Conservation (phyloP, 2,797 vertebrate species). For the Anguilla marmorata region DNA sequence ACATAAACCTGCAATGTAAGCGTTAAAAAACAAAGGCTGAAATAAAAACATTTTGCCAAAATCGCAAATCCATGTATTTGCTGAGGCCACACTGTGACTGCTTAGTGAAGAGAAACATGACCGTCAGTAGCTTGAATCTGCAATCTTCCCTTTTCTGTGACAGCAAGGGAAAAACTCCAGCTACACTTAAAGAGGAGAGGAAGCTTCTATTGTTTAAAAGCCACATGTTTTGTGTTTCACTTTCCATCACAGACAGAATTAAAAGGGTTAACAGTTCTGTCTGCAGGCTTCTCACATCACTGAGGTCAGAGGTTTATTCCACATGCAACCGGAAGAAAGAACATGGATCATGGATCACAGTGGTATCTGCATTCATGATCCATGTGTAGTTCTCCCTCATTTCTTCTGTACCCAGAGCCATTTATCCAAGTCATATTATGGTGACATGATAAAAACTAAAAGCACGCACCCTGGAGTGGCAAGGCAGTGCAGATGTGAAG, state of each 20-base stretch:
- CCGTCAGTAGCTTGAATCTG: not conserved
- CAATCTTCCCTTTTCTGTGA: not conserved
- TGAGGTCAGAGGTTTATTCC: not conserved
- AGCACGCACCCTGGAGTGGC: not conserved
- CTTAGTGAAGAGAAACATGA: not conserved
- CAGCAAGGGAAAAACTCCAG: not conserved
- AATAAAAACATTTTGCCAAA: not conserved
- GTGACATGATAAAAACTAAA: not conserved
- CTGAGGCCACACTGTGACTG: not conserved
- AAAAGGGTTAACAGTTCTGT: not conserved
- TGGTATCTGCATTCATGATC: not conserved
- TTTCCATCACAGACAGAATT: not conserved
- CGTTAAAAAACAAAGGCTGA: too few species aligned
- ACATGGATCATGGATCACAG: not conserved
- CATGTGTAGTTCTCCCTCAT: not conserved
- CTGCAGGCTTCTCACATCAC: not conserved
- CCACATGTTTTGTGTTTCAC: not conserved
- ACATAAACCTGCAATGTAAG: not conserved
- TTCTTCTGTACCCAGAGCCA: not conserved
- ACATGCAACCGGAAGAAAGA: not conserved
- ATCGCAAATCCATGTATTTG: not conserved
- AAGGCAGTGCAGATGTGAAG: not conserved
- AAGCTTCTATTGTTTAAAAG: not conserved
- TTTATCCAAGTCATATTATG: not conserved
- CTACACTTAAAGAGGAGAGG: not conserved